Evolutionary conservation across 2,888 invertebrate genomes (phyloP), one percentile per base, ranked within the genome.

Genomic region (Trilocha varians): DNA sequence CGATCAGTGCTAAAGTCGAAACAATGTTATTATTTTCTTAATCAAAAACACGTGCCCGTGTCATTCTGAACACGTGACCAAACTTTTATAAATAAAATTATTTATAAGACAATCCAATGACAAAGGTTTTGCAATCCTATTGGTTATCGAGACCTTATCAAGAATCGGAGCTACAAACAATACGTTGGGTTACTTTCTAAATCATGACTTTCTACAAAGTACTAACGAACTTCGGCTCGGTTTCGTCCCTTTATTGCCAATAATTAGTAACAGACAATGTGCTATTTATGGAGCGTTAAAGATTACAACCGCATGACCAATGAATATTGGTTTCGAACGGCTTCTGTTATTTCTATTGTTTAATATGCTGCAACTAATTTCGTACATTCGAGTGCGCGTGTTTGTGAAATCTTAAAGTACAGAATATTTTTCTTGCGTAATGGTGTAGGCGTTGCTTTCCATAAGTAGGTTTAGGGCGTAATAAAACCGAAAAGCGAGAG

Each of bases 181-280:
- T 73, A 74, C 74, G 74, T 73, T 67, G 68, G 59, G 53, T 13
- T 53, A 69, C 79, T 79, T 78, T 78, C 78, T 75, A 78, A 72
- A 62, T 64, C 58, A 70, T 70, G 55, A 71, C 76, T 78, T 78
- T 78, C 78, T 70, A 78, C n/a, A n/a, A n/a, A n/a, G n/a, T n/a
- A n/a, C 50, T 55, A 64, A 67, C 64, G 57, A 70, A 74, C 68
- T 71, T 72, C 57, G 65, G 65, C 61, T 61, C 59, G 62, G 64
- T 57, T 67, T 59, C 55, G 57, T 69, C 74, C 75, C 74, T 74
- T 76, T 68, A 66, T 68, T 58, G 61, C 56, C 53, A 41, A 60
- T 62, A 69, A 70, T 72, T 71, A 71, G 61, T 59, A 49, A 47
- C 52, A 60, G 52, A 55, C 50, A 55, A 50, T 50, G 43, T 45